Evolutionary conservation across 1,140 invertebrate species (phyloP).

Genomic region (Drosophila sp.): DNA sequence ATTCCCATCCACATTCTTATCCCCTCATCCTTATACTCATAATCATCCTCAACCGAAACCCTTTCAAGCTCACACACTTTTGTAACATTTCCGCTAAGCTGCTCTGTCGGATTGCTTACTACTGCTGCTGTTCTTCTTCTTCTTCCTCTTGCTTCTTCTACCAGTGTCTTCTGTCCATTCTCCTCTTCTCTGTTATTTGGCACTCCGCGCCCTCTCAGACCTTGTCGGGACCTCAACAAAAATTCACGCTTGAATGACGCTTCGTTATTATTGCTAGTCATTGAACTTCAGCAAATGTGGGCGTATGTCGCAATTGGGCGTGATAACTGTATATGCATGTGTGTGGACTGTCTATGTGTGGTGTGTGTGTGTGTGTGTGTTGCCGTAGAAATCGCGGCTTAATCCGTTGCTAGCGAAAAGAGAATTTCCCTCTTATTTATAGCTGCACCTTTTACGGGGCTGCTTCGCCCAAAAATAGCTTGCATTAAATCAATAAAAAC

Average conservation of each 20-base stretch:
- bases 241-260: constrained; percentile 73
- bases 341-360: constrained; percentile 13
- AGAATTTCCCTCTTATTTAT: constrained; percentile 44
- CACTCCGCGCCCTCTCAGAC: constrained; percentile 2
- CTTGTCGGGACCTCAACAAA: constrained; percentile 54
- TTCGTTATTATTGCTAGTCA: constrained; percentile 72
- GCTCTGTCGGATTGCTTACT: constrained; percentile 12
- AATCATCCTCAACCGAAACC: constrained; percentile 22
- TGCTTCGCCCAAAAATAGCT: constrained; percentile 53
- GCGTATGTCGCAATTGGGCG: constrained; percentile 36
- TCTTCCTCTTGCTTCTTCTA: not conserved
- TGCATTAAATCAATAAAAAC: constrained; percentile 66
- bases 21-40: not conserved
- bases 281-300: constrained; percentile 73
- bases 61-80: constrained; percentile 59
- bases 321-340: constrained; percentile 18
- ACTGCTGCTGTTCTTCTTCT: not conserved
- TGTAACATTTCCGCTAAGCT: constrained; percentile 61
- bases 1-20: not conserved
- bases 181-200: not conserved
- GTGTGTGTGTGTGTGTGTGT: constrained; percentile 16
- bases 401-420: constrained; percentile 28
- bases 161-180: constrained; percentile 2
- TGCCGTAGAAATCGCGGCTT: constrained; percentile 29
- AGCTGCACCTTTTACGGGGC: constrained; percentile 35